phyloP scores from a whole-genome alignment of 2,113 vertebrate genomes.

The Asarcornis scutulata region DNA sequence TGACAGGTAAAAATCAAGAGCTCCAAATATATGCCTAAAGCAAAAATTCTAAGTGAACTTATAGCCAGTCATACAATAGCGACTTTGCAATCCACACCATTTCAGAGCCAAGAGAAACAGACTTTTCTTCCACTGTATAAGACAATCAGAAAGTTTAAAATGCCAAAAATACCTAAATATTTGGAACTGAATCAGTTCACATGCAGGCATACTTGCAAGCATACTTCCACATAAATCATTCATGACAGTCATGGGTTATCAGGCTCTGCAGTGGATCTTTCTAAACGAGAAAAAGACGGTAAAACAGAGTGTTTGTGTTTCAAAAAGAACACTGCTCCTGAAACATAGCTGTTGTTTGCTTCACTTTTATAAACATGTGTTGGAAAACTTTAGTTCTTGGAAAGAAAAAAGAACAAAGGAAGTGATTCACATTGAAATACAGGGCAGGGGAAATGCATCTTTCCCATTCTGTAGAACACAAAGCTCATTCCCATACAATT shows the following conservation, averaged over 20 bases:
- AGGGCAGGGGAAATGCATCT: not conserved
- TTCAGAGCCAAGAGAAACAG: not conserved
- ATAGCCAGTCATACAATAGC: not conserved
- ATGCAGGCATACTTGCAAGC: not conserved
- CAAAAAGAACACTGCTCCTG: not conserved
- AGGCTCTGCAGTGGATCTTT: not conserved
- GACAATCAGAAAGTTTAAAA: not conserved
- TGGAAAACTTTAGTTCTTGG: not conserved
- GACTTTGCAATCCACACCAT: not conserved
- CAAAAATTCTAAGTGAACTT: not conserved
- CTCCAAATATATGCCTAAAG: not conserved
- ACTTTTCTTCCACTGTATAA: not conserved
- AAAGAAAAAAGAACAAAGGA: not conserved
- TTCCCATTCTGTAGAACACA: not conserved
- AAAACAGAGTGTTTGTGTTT: not conserved
- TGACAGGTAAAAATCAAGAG: not conserved
- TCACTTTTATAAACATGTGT: not conserved
- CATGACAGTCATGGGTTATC: not conserved
- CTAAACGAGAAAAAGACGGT: not conserved
- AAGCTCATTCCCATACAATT: not conserved
- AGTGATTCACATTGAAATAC: not conserved
- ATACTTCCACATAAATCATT: not conserved
- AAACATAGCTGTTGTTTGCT: not conserved
- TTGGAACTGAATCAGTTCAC: not conserved
- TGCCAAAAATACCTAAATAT: not conserved